Conservation (phyloP, 2,113 vertebrate genomes). For the Leptodactylus fuscus region DNA sequence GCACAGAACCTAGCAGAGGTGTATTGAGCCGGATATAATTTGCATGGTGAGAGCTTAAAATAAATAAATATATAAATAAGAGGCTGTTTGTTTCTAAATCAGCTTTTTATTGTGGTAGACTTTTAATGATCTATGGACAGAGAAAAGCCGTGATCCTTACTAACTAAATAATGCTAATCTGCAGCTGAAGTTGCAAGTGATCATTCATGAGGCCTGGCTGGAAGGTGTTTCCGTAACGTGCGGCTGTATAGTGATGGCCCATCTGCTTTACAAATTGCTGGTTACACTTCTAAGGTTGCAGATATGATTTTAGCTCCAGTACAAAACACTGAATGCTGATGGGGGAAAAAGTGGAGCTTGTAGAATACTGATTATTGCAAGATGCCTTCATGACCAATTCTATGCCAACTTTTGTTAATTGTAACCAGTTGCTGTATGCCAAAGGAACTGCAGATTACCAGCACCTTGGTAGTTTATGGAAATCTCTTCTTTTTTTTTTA, state of each 20-base stretch:
- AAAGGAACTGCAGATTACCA: background rate
- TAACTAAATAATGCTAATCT: conserved; percentile 31
- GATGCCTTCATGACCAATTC: background rate
- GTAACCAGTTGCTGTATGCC: background rate
- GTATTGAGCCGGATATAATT: conserved; percentile 40
- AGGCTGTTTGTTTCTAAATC: conserved; percentile 28
- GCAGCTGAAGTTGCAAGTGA: background rate
- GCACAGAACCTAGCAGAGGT: conserved; percentile 42
- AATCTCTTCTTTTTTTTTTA: no score
- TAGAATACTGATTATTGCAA: background rate
- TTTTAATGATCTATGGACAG: background rate
- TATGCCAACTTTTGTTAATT: background rate
- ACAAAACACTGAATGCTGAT: background rate
- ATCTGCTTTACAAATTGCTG: background rate
- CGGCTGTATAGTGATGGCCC: conserved; percentile 4
- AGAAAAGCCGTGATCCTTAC: conserved; percentile 3
- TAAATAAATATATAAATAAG: conserved; percentile 7
- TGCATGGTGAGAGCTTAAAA: conserved; percentile 31
- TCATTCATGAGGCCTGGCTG: conserved; percentile 18
- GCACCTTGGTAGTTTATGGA: no score
- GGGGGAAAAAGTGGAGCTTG: background rate
- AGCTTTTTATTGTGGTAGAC: conserved; percentile 1
- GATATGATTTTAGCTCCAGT: background rate
- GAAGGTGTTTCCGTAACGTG: background rate
- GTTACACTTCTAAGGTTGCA: conserved; percentile 2